Base-by-base conservation (phyloP, 2,113 vertebrate species). In the Montifringilla adamsi region DNA sequence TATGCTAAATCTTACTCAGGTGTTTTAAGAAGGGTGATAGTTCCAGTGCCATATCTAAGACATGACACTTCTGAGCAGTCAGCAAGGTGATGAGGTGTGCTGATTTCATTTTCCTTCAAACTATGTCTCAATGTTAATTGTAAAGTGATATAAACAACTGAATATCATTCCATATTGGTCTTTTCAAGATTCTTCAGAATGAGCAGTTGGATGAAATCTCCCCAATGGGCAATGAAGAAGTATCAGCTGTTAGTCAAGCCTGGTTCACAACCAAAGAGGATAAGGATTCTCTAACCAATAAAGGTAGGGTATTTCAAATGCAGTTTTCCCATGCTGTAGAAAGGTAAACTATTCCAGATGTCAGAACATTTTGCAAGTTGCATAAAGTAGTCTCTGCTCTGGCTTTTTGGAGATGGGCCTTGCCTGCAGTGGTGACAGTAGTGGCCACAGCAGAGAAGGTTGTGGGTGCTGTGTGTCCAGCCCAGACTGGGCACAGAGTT, bases 231-330 rank as follows among this genome's bases (percentile, higher is more conserved):
- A 97, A 97, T 19, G 98, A 99, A 55, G 98, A 99, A 64, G 98
- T 99, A 75, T 99, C 99, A 26, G 98, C 99, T 33, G 99, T 99
- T 95, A 99, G 99, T 94, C 99, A 99, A 94, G 99, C 99, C 67
- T 99, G 99, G 99, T 99, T 99, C 97, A 99, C 99, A 49, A 99
- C 99, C 33, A 99, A 99, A 98, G 99, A 99, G 95, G 99, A 99
- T 97, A 99, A 99, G 95, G 99, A 99, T 98, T 99, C 99, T 43
- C 97, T 99, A 75, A 97, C 99, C 44, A 99, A 99, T 96, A 99
- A 99, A 98, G 99, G 99, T 99, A 95, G n/a, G 58, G 15, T 67
- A 49, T n/a, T 78, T n/a, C 26, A 58, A 53, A 46, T 50, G 15
- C 46, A 23, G 0, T 59, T 90, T 47, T 93, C 27, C 14, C 15